Base-by-base conservation (phyloP, 1,140 invertebrate species). In the Conus ventricosus region DNA sequence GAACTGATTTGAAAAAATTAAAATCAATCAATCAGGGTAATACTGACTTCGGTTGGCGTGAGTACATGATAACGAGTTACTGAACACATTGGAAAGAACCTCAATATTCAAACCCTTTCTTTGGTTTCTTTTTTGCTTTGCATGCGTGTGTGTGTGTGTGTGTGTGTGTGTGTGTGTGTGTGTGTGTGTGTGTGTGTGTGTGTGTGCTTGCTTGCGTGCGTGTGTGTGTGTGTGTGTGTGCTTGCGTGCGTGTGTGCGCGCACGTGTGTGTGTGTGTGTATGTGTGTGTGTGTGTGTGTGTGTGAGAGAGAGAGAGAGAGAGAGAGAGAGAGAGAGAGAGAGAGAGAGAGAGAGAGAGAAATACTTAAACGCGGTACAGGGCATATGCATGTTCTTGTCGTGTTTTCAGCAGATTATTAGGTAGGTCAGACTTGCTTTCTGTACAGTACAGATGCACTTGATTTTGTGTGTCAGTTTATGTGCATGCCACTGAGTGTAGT, bases 101-200 rank as follows among this genome's bases (percentile, higher is more conserved):
- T 39, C 39, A 39, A 39, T 39, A 39, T 39, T 39, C 3, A n/a
- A n/a, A 39, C 39, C 39, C 39, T 39, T 39, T 39, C 39, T 39
- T 39, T 39, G 0, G 39, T 39, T 39, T 39, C 39, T 39, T 39
- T 39, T 39, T 39, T 39, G 39, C 39, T 39, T 39, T 39, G 39
- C 39, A 10, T 11, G 55, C 20, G 82, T 63, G 82, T 84, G 82
- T 23, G 13, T 84, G 57, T 39, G 23, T 60, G 25, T 39, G 55
- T 84, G 55, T 84, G 81, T 83, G 81, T 83, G 53, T 83, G 53
- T 55, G 51, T 83, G 81, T 83, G 53, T 83, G 81, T 83, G 53
- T 83, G 81, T 83, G 81, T 83, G 81, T 54, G 51, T 55, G 15
- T 55, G 53, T 55, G 81, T 83, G 81, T 83, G 81, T 83, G 20